phyloP scores from a whole-genome alignment of 1,140 invertebrate genomes.

The Meteorus sp. region DNA sequence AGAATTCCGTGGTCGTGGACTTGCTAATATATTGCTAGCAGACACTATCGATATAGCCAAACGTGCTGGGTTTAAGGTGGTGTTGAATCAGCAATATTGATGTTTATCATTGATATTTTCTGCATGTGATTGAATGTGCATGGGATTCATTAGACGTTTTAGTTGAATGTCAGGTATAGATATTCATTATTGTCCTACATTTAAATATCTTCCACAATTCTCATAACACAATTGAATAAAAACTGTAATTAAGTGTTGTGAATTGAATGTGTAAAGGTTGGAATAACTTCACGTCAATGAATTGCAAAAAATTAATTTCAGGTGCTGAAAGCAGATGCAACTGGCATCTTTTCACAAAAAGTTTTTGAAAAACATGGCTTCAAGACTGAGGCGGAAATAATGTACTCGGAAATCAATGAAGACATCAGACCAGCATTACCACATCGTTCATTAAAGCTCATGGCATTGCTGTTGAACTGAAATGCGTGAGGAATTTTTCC shows the following conservation, averaged over 20 bases:
- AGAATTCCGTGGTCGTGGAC: slow-evolving; percentile 68
- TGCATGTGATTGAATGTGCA: slow-evolving; percentile 6
- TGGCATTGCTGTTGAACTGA: slow-evolving; percentile 58
- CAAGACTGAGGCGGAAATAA: slow-evolving; percentile 64
- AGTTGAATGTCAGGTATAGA: too few relatives aligned
- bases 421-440: slow-evolving; percentile 63
- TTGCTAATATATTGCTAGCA: slow-evolving; percentile 71
- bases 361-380: slow-evolving; percentile 70
- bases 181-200: too few relatives aligned
- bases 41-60: slow-evolving; percentile 68
- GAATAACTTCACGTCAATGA: too few relatives aligned
- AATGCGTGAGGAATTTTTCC: slow-evolving; percentile 9
- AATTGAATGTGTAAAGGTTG: slow-evolving; percentile 7
- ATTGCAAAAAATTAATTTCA: slow-evolving; percentile 51
- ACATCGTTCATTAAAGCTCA: slow-evolving; percentile 67
- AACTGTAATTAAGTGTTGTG: too few relatives aligned
- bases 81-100: neutral
- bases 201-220: too few relatives aligned
- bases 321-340: slow-evolving; percentile 78
- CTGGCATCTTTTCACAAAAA: slow-evolving; percentile 75
- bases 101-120: too few relatives aligned
- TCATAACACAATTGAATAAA: too few relatives aligned
- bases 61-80: slow-evolving; percentile 69
- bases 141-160: too few relatives aligned
- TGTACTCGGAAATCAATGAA: slow-evolving; percentile 66